Evolutionary conservation across 2,797 vertebrate genomes (phyloP).

Genomic region (Aplochiton taeniatus): DNA sequence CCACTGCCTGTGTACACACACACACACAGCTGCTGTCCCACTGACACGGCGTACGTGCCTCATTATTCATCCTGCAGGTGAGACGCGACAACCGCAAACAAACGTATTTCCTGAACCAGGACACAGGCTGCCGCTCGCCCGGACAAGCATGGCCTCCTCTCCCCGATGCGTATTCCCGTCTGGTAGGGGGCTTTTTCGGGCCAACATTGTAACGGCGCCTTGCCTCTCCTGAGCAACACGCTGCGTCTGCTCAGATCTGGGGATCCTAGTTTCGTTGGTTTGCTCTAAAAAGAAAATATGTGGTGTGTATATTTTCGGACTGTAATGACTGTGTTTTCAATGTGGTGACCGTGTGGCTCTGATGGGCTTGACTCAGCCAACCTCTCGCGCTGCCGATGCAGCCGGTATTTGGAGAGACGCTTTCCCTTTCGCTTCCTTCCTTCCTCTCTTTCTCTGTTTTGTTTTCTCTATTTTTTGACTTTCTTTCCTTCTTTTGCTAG

Average conservation of each 20-base stretch:
- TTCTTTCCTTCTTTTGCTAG: constrained; percentile 1
- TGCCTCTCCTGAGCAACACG: no score
- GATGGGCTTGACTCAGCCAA: neutral
- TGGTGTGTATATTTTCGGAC: neutral
- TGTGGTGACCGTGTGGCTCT: constrained; percentile 2
- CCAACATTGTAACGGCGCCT: no score
- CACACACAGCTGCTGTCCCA: constrained; percentile 6
- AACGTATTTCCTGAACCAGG: no score
- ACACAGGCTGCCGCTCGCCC: no score
- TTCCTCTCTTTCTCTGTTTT: neutral
- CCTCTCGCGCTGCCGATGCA: constrained; percentile 13
- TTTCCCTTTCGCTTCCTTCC: constrained; percentile 7
- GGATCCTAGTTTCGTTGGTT: neutral
- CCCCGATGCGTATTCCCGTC: no score
- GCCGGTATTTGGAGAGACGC: constrained; percentile 13
- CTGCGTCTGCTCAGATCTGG: no score
- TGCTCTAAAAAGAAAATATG: neutral
- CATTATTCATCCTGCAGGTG: constrained; percentile 25
- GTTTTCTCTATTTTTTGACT: neutral
- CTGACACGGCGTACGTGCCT: constrained; percentile 15
- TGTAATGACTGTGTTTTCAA: neutral
- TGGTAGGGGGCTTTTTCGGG: no score
- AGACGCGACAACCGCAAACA: no score
- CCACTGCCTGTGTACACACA: constrained; percentile 3
- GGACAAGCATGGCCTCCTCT: no score